Evolutionary conservation across 2,113 vertebrate species (phyloP).

Genomic region (Sebastes schlegelii): DNA sequence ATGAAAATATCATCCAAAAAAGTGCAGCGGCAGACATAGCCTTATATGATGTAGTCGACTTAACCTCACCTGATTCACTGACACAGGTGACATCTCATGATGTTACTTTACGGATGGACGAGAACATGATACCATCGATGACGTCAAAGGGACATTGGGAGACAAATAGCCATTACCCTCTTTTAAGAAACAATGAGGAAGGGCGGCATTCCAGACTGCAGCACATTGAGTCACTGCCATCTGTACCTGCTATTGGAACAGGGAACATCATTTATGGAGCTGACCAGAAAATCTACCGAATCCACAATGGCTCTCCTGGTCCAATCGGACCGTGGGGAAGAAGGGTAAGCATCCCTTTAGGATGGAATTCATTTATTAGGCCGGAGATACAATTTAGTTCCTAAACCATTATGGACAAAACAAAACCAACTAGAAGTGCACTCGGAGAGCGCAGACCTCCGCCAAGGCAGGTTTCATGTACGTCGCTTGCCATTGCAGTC

Average conservation of each 20-base stretch:
- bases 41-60: background rate
- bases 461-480: no score
- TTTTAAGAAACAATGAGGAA: background rate
- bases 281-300: slow-evolving; percentile 28
- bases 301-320: slow-evolving; percentile 76
- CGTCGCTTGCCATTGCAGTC: no score
- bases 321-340: slow-evolving; percentile 76
- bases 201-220: background rate
- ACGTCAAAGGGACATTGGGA: background rate
- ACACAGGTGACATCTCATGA: slow-evolving; percentile 2
- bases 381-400: background rate
- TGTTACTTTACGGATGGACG: slow-evolving; percentile 41
- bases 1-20: slow-evolving; percentile 77
- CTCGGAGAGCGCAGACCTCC: no score
- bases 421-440: no score
- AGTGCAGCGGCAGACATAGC: slow-evolving; percentile 12
- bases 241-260: background rate
- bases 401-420: background rate
- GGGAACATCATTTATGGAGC: background rate
- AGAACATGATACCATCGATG: slow-evolving; percentile 41
- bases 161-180: background rate
- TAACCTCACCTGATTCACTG: background rate
- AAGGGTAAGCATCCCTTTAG: slow-evolving; percentile 79
- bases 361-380: background rate
- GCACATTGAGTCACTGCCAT: background rate